These are phyloP conservation scores for Apostichopus parvimensis DNA, from an alignment of 35 echinoderm and acorn worm species.

Conservation along the genomic window DNA sequence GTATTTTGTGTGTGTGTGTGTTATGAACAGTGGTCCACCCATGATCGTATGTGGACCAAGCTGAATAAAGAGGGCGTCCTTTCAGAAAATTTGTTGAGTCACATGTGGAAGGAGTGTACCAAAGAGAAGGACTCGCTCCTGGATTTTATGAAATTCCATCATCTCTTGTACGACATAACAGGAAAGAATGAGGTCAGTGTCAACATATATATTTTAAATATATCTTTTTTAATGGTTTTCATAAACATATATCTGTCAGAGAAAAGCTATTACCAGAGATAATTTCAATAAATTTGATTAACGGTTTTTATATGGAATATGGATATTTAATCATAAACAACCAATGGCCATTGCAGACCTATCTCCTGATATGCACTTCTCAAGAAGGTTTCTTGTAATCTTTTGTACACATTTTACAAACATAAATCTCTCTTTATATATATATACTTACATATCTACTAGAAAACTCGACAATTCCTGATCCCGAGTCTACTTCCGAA, in stretches of 20 bases:
- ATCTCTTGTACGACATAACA: constrained; percentile 41
- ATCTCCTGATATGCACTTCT: not conserved
- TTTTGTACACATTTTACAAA: not conserved
- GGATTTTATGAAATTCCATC: constrained; percentile 20
- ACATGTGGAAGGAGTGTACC: constrained; percentile 44
- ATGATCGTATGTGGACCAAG: constrained; percentile 42
- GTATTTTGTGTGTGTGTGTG: too few species aligned
- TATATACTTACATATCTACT: not conserved
- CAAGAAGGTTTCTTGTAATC: not conserved
- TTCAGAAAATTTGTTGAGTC: constrained; percentile 22
- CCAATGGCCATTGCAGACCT: too few species aligned
- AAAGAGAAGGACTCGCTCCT: not conserved
- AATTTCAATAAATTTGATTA: too few species aligned
- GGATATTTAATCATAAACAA: too few species aligned
- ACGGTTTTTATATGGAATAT: too few species aligned
- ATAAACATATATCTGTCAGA: too few species aligned
- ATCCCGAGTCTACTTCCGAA: constrained; percentile 17
- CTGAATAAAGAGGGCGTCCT: constrained; percentile 50
- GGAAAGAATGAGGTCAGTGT: not conserved
- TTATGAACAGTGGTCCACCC: constrained; percentile 38
- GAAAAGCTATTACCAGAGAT: too few species aligned
- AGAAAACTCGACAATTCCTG: not conserved
- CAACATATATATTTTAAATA: not conserved
- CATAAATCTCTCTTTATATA: too few species aligned
- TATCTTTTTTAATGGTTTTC: too few species aligned